Evolutionary conservation across 2,888 invertebrate genomes (phyloP).

Genomic region (Urechis unicinctus): DNA sequence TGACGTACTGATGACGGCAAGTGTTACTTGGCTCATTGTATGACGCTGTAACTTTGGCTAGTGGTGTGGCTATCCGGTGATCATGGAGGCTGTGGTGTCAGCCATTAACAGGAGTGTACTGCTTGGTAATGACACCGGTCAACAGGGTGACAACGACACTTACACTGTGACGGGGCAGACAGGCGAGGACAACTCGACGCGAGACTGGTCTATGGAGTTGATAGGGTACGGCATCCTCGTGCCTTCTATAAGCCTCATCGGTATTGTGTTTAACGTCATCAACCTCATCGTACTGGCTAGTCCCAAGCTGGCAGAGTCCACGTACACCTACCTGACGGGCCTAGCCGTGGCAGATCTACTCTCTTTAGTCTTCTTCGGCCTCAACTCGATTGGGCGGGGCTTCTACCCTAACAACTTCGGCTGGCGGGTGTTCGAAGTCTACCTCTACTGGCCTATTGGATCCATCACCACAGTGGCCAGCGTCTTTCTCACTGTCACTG

Average conservation of each 20-base stretch:
- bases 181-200: too few species aligned
- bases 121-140: too few species aligned
- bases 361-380: constrained; percentile 12
- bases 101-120: too few species aligned
- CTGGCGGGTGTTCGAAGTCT: constrained; percentile 16
- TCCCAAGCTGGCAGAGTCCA: constrained; percentile 12
- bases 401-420: constrained; percentile 1
- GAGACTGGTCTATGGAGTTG: constrained; percentile 1
- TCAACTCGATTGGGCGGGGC: constrained; percentile 15
- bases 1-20: too few species aligned
- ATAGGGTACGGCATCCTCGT: constrained; percentile 9
- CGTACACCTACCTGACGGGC: constrained; percentile 16
- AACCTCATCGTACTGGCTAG: constrained; percentile 11
- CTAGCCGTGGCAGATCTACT: constrained; percentile 18
- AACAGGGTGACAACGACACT: too few species aligned
- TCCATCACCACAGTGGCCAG: constrained; percentile 15
- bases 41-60: too few species aligned
- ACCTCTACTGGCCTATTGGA: constrained; percentile 16
- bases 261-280: constrained; percentile 16
- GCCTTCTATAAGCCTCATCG: constrained; percentile 12
- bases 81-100: too few species aligned
- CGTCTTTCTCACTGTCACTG: constrained; percentile 15
- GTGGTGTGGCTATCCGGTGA: too few species aligned
- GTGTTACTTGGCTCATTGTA: too few species aligned
- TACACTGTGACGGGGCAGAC: too few species aligned